A percentile compares a stretch with the other conserved stretches of the same genome.
phyloP scores from a whole-genome alignment of 2,888 invertebrate species.

The Eustalomyia histrio region DNA sequence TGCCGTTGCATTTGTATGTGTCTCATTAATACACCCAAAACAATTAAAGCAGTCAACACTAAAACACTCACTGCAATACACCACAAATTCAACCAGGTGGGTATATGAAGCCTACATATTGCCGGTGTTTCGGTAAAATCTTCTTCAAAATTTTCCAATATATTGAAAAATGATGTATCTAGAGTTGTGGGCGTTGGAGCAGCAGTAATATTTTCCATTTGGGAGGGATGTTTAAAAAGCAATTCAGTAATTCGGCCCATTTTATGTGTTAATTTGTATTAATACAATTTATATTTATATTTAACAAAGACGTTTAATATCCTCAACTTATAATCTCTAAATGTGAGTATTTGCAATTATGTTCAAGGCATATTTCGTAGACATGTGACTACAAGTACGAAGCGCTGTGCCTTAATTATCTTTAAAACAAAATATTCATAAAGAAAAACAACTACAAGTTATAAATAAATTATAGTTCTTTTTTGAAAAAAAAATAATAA shows the following conservation, averaged over 20 bases:
- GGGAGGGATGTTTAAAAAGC: neutral
- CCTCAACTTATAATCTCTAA: conserved; percentile 52
- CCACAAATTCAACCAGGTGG: conserved; percentile 60
- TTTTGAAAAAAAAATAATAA: conserved; percentile 15
- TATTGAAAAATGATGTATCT: conserved; percentile 38
- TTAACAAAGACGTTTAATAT: conserved; percentile 52
- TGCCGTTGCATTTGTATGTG: conserved; percentile 55
- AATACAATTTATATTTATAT: neutral
- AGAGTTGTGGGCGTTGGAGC: neutral
- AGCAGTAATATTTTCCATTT: conserved; percentile 11
- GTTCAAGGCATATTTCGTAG: conserved; percentile 33
- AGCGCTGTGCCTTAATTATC: conserved; percentile 51
- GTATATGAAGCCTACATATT: conserved; percentile 46
- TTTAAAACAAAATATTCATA: conserved; percentile 17
- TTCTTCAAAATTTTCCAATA: conserved; percentile 49
- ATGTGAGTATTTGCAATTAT: conserved; percentile 44
- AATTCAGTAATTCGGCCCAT: conserved; percentile 22
- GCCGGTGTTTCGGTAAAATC: conserved; percentile 34
- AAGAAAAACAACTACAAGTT: conserved; percentile 27
- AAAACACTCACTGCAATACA: conserved; percentile 47
- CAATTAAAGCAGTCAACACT: conserved; percentile 45
- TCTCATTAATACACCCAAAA: conserved; percentile 41
- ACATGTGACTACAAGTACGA: conserved; percentile 65
- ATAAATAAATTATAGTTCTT: conserved; percentile 48
- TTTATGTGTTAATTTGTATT: neutral